phyloP scores from a whole-genome alignment of 1,140 invertebrate genomes.

The Phthorimaea operculella region DNA sequence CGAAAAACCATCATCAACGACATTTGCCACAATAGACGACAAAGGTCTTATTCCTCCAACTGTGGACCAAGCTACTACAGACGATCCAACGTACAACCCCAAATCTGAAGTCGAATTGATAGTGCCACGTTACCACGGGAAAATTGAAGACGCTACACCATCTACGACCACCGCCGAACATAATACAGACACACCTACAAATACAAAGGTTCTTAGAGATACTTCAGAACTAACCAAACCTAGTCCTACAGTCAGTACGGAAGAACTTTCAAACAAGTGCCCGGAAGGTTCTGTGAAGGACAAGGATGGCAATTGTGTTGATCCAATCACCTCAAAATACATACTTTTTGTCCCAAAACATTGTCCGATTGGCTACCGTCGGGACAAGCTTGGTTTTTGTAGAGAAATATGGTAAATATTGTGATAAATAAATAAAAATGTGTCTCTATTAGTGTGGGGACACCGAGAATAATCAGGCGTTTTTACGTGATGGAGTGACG shows the following conservation, averaged over 20 bases:
- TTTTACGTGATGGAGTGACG: too few relatives aligned
- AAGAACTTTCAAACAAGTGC: constrained; percentile 17
- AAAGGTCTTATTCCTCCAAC: not conserved
- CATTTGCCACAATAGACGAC: too few relatives aligned
- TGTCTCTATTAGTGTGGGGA: too few relatives aligned
- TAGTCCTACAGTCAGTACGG: not conserved
- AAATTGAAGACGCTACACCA: constrained; percentile 11
- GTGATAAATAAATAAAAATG: too few relatives aligned
- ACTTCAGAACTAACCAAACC: not conserved
- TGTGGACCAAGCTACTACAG: not conserved
- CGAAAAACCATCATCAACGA: not conserved
- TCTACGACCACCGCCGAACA: not conserved
- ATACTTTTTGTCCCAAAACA: constrained; percentile 44
- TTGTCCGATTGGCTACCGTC: constrained; percentile 42
- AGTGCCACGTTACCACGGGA: constrained; percentile 43
- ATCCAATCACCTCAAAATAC: constrained; percentile 33
- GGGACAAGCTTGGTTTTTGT: constrained; percentile 43
- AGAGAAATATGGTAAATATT: constrained; percentile 19
- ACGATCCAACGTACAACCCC: constrained; percentile 11
- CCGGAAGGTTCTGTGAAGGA: constrained; percentile 29
- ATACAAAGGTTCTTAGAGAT: not conserved
- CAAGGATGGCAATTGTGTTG: constrained; percentile 32
- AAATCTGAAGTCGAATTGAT: constrained; percentile 42
- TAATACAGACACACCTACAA: not conserved
- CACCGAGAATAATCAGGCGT: too few relatives aligned